Conservation (phyloP, 2,888 invertebrate genomes). For the Trilocha varians region DNA sequence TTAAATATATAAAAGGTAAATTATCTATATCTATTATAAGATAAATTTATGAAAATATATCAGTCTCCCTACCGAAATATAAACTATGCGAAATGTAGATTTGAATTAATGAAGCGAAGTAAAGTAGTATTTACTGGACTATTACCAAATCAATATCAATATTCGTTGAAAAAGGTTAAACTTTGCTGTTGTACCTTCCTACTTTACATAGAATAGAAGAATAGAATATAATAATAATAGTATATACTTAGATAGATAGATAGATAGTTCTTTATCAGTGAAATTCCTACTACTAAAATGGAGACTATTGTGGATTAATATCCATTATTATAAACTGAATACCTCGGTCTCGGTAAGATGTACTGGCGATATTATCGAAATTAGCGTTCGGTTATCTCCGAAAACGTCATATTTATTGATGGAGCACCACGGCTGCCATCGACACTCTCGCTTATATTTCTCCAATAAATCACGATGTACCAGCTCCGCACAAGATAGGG, state of each 20-base stretch:
- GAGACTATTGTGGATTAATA: too few relatives aligned
- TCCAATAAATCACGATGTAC: constrained; percentile 45
- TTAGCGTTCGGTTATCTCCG: constrained; percentile 44
- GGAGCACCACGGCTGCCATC: constrained; percentile 56
- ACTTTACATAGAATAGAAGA: too few relatives aligned
- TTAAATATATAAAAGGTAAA: too few relatives aligned
- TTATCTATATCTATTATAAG: too few relatives aligned
- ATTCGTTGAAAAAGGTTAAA: too few relatives aligned
- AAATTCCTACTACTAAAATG: too few relatives aligned
- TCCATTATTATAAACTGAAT: neutral
- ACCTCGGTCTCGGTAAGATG: constrained; percentile 55
- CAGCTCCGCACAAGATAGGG: constrained; percentile 50
- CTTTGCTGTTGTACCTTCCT: too few relatives aligned
- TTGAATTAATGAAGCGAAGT: neutral
- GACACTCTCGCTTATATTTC: constrained; percentile 37
- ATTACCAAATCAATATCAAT: too few relatives aligned
- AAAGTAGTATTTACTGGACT: too few relatives aligned
- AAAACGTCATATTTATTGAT: constrained; percentile 52
- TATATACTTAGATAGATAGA: too few relatives aligned
- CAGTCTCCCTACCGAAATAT: too few relatives aligned
- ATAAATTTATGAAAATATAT: too few relatives aligned
- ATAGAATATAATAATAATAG: neutral
- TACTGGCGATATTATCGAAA: constrained; percentile 50
- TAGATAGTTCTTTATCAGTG: neutral
- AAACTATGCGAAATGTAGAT: neutral